Conservation (phyloP, 2,113 vertebrate species). For the Mugil cephalus region DNA sequence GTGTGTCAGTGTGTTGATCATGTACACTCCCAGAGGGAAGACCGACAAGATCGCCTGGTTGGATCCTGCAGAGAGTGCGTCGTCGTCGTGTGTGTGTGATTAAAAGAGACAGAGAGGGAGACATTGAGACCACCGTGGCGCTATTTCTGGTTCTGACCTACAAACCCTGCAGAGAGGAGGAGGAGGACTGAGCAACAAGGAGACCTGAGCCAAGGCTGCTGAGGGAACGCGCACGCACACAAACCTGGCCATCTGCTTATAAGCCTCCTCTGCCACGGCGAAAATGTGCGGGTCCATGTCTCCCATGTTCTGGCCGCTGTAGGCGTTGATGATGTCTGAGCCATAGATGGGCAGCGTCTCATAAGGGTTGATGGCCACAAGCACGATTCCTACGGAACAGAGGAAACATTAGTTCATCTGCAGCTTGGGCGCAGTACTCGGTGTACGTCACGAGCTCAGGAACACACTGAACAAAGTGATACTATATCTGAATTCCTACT, state of each 20-base stretch:
- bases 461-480: too few species aligned
- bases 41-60: background rate
- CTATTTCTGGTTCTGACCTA: slow-evolving; percentile 83
- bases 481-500: too few species aligned
- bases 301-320: slow-evolving; percentile 99
- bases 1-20: slow-evolving; percentile 9
- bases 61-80: slow-evolving; percentile 5
- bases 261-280: slow-evolving; percentile 97
- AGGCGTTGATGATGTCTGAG: slow-evolving; percentile 97
- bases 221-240: slow-evolving; percentile 72
- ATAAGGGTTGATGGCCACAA: slow-evolving; percentile 99
- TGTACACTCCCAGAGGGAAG: background rate
- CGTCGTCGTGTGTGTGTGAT: slow-evolving; percentile 1
- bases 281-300: slow-evolving; percentile 99
- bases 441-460: too few species aligned
- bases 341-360: slow-evolving; percentile 97
- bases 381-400: slow-evolving; percentile 89
- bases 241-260: slow-evolving; percentile 99
- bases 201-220: slow-evolving; percentile 40
- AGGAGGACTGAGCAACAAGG: slow-evolving; percentile 48
- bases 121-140: slow-evolving; percentile 46
- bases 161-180: slow-evolving; percentile 65
- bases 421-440: background rate
- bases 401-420: background rate
- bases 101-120: slow-evolving; percentile 21